phyloP scores from a whole-genome alignment of 2,888 invertebrate genomes.

The Nasonovia ribisnigri region DNA sequence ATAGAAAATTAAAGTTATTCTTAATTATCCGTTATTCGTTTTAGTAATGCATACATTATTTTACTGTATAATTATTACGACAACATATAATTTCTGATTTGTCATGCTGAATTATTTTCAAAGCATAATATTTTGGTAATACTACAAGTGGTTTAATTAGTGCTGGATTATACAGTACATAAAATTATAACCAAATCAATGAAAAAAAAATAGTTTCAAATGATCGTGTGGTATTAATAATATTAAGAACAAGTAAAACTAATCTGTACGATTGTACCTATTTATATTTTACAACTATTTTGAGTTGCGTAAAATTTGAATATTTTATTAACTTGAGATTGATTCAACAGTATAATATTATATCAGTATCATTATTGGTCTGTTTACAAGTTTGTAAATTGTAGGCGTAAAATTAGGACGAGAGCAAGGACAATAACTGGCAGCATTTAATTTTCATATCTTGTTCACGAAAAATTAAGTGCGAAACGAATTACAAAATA shows the following conservation, averaged over 20 bases:
- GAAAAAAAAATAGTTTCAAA: background rate
- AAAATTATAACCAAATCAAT: background rate
- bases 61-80: background rate
- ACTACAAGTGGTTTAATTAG: background rate
- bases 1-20: background rate
- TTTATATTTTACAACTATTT: background rate
- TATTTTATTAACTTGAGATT: background rate
- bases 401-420: slow-evolving; percentile 22
- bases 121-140: background rate
- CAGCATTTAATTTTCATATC: background rate
- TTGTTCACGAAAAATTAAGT: background rate
- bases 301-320: background rate
- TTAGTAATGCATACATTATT: background rate
- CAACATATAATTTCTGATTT: background rate
- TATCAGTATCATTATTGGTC: background rate
- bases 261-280: background rate
- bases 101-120: background rate
- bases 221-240: background rate
- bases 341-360: background rate
- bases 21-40: background rate
- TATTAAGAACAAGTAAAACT: background rate
- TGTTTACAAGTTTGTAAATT: background rate
- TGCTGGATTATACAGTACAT: background rate
- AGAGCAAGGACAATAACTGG: background rate
- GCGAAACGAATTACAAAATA: slow-evolving; percentile 38